Conservation (phyloP, 2,888 invertebrate genomes). For the Brassicogethes aeneus region DNA sequence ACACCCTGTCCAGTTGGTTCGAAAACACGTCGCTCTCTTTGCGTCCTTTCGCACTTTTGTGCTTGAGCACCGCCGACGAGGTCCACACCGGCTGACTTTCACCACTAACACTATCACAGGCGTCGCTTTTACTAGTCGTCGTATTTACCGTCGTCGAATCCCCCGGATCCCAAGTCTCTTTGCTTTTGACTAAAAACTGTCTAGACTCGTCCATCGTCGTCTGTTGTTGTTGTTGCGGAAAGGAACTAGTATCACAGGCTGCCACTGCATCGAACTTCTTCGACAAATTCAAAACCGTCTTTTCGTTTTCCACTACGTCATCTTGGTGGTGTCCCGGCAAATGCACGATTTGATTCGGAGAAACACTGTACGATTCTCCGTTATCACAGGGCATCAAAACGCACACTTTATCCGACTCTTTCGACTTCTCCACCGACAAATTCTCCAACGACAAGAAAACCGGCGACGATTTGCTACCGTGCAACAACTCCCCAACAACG, state of each 20-base stretch:
- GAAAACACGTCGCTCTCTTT: constrained; percentile 57
- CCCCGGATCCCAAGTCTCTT: constrained; percentile 60
- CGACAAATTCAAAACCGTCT: constrained; percentile 48
- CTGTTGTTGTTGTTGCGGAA: constrained; percentile 24
- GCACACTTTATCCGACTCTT: constrained; percentile 23
- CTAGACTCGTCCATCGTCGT: constrained; percentile 28
- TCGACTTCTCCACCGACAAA: constrained; percentile 39
- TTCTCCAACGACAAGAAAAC: constrained; percentile 62
- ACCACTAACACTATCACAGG: constrained; percentile 38
- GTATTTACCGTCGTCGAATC: constrained; percentile 14
- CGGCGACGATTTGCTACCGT: constrained; percentile 40
- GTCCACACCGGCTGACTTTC: constrained; percentile 41
- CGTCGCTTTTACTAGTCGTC: constrained; percentile 31
- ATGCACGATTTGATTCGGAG: constrained; percentile 82
- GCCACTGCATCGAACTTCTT: constrained; percentile 43
- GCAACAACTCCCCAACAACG: constrained; percentile 50
- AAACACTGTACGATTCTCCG: constrained; percentile 81
- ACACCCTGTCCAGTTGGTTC: constrained; percentile 59
- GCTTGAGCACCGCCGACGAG: constrained; percentile 26
- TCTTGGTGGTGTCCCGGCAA: constrained; percentile 45
- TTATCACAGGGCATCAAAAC: constrained; percentile 78
- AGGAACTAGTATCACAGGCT: constrained; percentile 16
- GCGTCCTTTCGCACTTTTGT: constrained; percentile 27
- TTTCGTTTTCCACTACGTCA: constrained; percentile 20
- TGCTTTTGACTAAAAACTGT: constrained; percentile 29